These are phyloP conservation scores for Epinephelus awoara DNA, from an alignment of 2,797 vertebrate species.

Conservation along the genomic window DNA sequence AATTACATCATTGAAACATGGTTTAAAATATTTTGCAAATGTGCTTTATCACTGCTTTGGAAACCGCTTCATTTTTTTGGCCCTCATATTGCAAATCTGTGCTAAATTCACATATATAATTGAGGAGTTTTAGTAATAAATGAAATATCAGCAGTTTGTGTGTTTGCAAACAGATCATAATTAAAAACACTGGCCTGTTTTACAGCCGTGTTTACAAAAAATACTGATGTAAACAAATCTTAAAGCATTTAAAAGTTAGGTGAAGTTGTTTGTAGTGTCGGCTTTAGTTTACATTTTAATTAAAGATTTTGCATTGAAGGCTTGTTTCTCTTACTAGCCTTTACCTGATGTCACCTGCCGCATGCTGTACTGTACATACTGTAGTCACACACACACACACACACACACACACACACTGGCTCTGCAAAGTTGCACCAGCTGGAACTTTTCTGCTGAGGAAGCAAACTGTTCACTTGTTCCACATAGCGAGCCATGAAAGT, in stretches of 20 bases:
- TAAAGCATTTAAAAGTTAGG: not conserved
- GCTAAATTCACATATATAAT: conserved; percentile 46
- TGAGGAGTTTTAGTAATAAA: conserved; percentile 32
- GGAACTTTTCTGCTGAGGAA: conserved; percentile 68
- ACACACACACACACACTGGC: conserved; percentile 7
- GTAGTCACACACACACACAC: conserved; percentile 13
- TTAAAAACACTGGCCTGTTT: conserved; percentile 37
- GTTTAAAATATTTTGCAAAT: conserved; percentile 24
- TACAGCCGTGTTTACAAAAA: not conserved
- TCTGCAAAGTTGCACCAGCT: conserved; percentile 36
- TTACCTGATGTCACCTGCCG: conserved; percentile 29
- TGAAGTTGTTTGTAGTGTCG: not conserved
- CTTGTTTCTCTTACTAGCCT: not conserved
- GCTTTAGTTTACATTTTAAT: not conserved
- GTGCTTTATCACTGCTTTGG: conserved; percentile 11
- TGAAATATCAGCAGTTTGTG: conserved; percentile 33
- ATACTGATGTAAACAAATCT: conserved; percentile 3
- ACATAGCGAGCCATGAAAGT: conserved; percentile 72
- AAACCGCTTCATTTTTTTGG: conserved; percentile 8
- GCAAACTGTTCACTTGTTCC: conserved; percentile 66
- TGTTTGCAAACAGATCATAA: conserved; percentile 16
- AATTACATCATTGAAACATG: not conserved
- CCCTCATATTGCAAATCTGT: not conserved
- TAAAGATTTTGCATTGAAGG: not conserved
- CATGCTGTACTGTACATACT: not conserved